Evolutionary conservation across 2,888 invertebrate species (phyloP), one percentile per base, ranked within the genome.

Genomic region (Rhagonycha lutea): DNA sequence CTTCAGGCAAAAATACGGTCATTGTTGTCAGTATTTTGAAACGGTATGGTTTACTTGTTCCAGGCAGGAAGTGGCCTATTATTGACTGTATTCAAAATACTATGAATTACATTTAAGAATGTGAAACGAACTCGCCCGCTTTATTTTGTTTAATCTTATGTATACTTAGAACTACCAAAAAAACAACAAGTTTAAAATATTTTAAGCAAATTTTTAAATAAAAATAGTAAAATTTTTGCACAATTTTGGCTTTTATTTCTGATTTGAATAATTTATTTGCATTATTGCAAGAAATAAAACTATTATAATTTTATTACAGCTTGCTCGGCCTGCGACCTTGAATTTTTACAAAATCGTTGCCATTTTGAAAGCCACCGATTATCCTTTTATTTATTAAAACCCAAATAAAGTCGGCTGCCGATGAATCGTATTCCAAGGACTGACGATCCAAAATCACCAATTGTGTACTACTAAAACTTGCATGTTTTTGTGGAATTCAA

Each of bases 1-100:
- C 65, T 69, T 24, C 71, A 69, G 70, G 68, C 70, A 75, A 68
- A 73, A 75, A 75, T 73, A 73, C 74, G 70, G 69, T n/a, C 70
- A 78, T 80, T 80, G 79, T 80, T 77, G 29, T 26, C 65, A 70
- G 65, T 69, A 70, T 78, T 75, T 70, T 62, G 74, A 73, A 77
- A 74, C 72, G 75, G 70, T 72, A 73, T 72, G 70, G 77, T 74
- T 79, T 69, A 68, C 73, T 75, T 74, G 75, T 70, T 69, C 65
- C 63, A 63, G 80, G 76, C 81, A 81, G 81, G 81, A 81, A 81
- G 80, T 81, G 80, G 81, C 79, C 78, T 80, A 81, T 81, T 81
- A 80, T 81, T 81, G 78, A 79, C 79, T 81, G 68, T 76, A 78
- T 78, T 81, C 79, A 79, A 79, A 79, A 79, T 80, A 76, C 79